Evolutionary conservation across 2,888 invertebrate species (phyloP).

Genomic region (Parapristionchus giblindavisi): DNA sequence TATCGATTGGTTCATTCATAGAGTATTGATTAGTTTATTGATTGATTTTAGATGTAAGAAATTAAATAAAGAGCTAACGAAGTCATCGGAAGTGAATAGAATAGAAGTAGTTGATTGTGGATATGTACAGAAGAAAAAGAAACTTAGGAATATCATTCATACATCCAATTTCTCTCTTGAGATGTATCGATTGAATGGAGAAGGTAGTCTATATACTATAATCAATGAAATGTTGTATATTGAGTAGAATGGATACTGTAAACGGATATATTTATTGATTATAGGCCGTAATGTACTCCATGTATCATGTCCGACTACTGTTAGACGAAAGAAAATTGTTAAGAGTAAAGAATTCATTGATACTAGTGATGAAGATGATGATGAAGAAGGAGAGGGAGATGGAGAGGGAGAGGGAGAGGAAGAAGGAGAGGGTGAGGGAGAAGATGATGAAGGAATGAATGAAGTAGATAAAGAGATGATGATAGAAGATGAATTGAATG

Average conservation of each 20-base stretch:
- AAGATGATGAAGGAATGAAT: background rate
- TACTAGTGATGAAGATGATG: background rate
- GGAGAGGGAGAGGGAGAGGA: background rate
- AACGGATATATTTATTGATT: background rate
- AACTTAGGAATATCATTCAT: no score
- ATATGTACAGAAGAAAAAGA: no score
- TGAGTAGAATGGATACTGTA: no score
- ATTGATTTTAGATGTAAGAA: background rate
- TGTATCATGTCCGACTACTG: background rate
- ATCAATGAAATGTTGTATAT: no score
- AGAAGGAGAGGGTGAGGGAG: background rate
- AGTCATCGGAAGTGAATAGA: background rate
- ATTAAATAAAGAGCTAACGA: background rate
- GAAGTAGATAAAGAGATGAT: slow-evolving; percentile 14
- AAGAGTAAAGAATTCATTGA: background rate
- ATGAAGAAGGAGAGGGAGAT: background rate
- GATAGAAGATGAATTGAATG: background rate
- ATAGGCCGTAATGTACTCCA: slow-evolving; percentile 14
- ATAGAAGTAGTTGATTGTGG: no score
- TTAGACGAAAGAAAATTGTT: no score
- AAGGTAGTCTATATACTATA: no score
- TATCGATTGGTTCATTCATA: no score
- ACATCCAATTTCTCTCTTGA: no score
- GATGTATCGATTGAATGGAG: no score
- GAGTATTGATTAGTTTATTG: no score